phyloP scores from a whole-genome alignment of 2,113 vertebrate species.

The Chrysemys picta region DNA sequence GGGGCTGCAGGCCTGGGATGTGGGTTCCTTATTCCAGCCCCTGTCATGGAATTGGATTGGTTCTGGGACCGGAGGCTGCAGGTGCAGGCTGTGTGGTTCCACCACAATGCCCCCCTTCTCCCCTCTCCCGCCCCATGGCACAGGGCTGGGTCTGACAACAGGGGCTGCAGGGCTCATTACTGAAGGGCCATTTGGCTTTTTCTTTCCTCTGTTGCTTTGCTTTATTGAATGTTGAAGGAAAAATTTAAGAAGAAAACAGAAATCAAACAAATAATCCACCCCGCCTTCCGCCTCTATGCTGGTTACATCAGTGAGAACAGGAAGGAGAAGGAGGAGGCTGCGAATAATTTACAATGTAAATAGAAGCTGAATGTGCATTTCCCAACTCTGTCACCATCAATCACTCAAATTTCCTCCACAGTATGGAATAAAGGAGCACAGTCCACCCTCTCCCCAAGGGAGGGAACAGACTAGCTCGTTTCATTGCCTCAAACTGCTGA shows the following conservation, averaged over 20 bases:
- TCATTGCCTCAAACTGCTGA: conserved; percentile 60
- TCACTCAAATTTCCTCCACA: conserved; percentile 44
- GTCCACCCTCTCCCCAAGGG: conserved; percentile 37
- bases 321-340: conserved; percentile 59
- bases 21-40: background rate
- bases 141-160: rapidly evolving
- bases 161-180: background rate
- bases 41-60: rapidly evolving
- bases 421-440: conserved; percentile 3
- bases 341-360: conserved; percentile 60
- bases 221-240: background rate
- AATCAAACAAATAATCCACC: background rate
- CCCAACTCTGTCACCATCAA: conserved; percentile 47
- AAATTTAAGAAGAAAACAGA: background rate
- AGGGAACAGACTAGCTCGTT: conserved; percentile 42
- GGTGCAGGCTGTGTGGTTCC: background rate
- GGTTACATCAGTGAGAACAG: background rate
- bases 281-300: background rate
- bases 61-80: background rate
- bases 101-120: background rate
- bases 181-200: background rate
- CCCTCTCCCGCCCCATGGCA: background rate
- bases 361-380: conserved; percentile 64
- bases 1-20: background rate
- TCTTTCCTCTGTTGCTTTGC: background rate